Evolutionary conservation across 2,888 invertebrate species (phyloP).

Genomic region (Heliconius ethilla): DNA sequence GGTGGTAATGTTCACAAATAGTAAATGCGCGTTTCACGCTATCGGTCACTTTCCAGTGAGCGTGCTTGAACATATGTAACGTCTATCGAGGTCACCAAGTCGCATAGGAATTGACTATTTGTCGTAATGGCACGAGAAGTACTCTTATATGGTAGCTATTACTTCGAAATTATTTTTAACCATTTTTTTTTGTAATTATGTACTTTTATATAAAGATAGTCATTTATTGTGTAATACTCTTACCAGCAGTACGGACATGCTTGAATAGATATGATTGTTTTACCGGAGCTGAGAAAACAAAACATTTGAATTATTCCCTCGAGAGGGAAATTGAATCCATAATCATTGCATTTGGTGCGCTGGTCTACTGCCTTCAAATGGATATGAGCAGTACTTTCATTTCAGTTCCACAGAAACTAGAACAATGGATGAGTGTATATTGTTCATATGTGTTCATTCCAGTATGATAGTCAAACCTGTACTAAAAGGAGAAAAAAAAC

Average conservation of each 20-base stretch:
- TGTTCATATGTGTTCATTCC: constrained; percentile 38
- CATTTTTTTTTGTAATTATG: too few relatives aligned
- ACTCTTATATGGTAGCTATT: constrained; percentile 33
- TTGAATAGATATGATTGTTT: too few relatives aligned
- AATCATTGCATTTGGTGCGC: too few relatives aligned
- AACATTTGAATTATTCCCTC: too few relatives aligned
- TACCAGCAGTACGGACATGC: too few relatives aligned
- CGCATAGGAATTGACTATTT: constrained; percentile 62
- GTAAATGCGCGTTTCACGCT: constrained; percentile 13
- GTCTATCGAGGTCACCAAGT: constrained; percentile 45
- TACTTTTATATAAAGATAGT: too few relatives aligned
- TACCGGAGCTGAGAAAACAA: too few relatives aligned
- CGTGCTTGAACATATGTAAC: constrained; percentile 29
- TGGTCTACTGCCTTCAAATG: too few relatives aligned
- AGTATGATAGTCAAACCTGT: constrained; percentile 37
- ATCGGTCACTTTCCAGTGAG: constrained; percentile 18
- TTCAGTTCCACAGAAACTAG: constrained; percentile 35
- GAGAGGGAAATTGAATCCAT: too few relatives aligned
- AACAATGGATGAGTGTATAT: constrained; percentile 43
- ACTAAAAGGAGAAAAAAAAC: constrained; percentile 33
- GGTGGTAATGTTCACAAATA: constrained; percentile 2
- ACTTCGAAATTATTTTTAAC: neutral
- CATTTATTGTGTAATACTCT: too few relatives aligned
- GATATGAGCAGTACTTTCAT: constrained; percentile 35
- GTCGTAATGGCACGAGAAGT: constrained; percentile 58